A percentile compares a stretch with the other conserved stretches of the same genome.
Evolutionary conservation across 2,888 invertebrate genomes (phyloP).

Genomic region (Apodemia hepburni): DNA sequence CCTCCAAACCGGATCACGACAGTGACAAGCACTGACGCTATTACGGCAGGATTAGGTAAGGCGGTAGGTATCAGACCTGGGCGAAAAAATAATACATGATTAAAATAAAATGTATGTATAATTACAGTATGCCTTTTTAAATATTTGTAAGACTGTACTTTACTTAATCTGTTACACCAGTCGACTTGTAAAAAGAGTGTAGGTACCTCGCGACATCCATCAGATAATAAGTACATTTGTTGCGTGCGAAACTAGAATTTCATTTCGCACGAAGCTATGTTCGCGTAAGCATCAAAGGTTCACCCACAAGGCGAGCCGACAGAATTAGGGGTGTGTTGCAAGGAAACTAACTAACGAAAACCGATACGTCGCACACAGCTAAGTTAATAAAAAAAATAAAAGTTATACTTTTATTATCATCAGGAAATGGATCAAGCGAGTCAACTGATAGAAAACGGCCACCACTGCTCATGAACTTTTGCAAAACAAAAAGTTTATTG

Average conservation of each 20-base stretch:
- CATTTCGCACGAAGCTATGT: constrained; percentile 67
- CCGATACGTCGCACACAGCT: background rate
- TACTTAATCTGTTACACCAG: constrained; percentile 9
- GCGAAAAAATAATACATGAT: too few species aligned
- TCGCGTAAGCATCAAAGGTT: constrained; percentile 67
- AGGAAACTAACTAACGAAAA: background rate
- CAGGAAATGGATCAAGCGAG: too few species aligned
- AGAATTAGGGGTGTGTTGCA: constrained; percentile 23
- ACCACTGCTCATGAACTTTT: too few species aligned
- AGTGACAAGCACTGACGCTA: too few species aligned
- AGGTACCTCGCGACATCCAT: constrained; percentile 63
- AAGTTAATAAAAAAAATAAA: too few species aligned
- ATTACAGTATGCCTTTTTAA: background rate
- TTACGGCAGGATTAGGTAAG: too few species aligned
- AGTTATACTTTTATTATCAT: too few species aligned
- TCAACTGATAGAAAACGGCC: too few species aligned
- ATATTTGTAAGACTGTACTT: constrained; percentile 12
- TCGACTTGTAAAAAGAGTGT: constrained; percentile 15
- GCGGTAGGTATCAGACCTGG: too few species aligned
- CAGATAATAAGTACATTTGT: constrained; percentile 76
- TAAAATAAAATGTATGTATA: background rate
- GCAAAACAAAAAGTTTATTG: too few species aligned
- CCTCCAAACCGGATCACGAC: too few species aligned
- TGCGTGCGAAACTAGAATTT: constrained; percentile 79
- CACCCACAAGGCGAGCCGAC: constrained; percentile 49